Conservation (phyloP, 2,888 invertebrate genomes). For the Rhabditoides inermis region DNA sequence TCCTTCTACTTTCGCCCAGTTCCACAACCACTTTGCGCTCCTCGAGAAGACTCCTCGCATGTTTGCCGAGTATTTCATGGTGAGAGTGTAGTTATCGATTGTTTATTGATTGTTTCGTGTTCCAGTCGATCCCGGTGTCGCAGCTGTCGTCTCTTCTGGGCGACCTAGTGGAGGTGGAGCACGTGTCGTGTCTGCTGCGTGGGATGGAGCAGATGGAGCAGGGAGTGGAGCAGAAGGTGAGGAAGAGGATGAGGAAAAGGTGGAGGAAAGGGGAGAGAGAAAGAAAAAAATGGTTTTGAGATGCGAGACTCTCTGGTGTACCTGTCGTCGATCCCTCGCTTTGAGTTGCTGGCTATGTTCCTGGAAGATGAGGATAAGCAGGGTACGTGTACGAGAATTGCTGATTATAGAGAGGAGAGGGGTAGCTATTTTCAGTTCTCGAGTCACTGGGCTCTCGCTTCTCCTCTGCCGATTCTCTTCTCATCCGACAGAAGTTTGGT, state of each 20-base stretch:
- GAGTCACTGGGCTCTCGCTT: too few species aligned
- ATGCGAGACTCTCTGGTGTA: constrained; percentile 8
- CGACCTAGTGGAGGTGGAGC: constrained; percentile 16
- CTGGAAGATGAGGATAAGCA: constrained; percentile 13
- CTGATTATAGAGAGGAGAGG: too few species aligned
- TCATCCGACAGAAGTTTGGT: too few species aligned
- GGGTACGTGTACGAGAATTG: too few species aligned
- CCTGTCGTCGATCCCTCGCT: constrained; percentile 14
- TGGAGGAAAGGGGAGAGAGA: too few species aligned
- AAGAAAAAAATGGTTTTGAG: too few species aligned
- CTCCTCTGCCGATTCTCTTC: too few species aligned
- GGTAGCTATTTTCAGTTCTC: too few species aligned
- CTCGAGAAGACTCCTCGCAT: background rate
- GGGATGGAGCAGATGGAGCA: constrained; percentile 6
- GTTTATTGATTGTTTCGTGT: background rate
- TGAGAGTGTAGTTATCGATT: background rate
- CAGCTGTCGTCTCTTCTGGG: constrained; percentile 12
- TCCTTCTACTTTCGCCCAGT: background rate
- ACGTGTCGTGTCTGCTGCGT: constrained; percentile 8
- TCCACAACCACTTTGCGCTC: constrained; percentile 3
- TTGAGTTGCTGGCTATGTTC: constrained; percentile 20
- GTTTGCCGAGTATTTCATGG: constrained; percentile 14
- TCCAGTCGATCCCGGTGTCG: background rate
- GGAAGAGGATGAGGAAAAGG: too few species aligned
- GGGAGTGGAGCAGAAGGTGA: too few species aligned